Base-by-base conservation (phyloP, 1,140 invertebrate genomes). In the Sitobion miscanthi region DNA sequence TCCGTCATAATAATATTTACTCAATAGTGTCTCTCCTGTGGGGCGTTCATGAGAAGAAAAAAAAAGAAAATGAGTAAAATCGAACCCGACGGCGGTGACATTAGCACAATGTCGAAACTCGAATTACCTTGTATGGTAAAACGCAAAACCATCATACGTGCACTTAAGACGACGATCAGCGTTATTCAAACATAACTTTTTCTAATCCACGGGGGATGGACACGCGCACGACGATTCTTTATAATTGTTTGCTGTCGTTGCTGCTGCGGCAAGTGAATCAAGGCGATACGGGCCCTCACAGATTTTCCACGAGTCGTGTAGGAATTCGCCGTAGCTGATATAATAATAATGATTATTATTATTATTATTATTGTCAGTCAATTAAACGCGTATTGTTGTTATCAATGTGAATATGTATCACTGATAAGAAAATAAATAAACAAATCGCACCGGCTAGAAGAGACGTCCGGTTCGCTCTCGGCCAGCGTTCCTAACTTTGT, bases 41-140 rank as follows among this genome's bases (percentile, higher is more conserved):
- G 25, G 0, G 8, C 38, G 38, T n/a, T 77, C 62, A 17, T 77
- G 62, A 77, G 21, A 6, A 89, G 17, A 20, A 21, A 88, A 52
- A 21, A 47, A 42, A 45, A 45, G 5, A 89, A 90, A 62, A 62
- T 30, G 25, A 21, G 38, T 62, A 62, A 62, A 45, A 62, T 35
- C 1, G 23, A 89, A 38, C 9, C 20, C 8, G 20, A 90, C 14
- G 9, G 38, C 25, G 35, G 30, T 25, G 47, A 42, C 35, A 90
- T 90, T 69, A 45, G 11, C 11, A 69, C 42, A 45, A 25, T 45
- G 23, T 47, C 6, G 38, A 8, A 42, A 69, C 89, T 45, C 23
- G 42, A 90, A 90, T 90, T 90, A 90, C 89, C 89, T 62, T 90
- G 89, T 90, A 90, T 57, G 54, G 89, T 69, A 90, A 90, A 69